Conservation (phyloP, 2,113 vertebrate genomes). For the Microtus ochrogaster region DNA sequence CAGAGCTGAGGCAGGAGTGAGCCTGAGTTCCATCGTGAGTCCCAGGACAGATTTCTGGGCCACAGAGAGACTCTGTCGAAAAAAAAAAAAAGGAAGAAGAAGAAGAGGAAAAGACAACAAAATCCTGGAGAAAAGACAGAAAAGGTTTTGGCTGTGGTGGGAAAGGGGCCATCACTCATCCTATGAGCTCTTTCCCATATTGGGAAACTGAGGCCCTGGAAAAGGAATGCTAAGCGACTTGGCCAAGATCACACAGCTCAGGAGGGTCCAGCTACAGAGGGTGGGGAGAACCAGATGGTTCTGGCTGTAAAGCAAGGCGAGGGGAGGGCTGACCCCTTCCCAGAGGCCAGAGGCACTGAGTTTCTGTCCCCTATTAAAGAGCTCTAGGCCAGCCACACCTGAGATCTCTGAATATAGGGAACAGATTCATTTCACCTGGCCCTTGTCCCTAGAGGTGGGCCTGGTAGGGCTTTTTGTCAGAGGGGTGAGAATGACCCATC, state of each 20-base stretch:
- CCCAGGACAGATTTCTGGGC: background rate
- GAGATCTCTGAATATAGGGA: background rate
- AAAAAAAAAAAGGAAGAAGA: background rate
- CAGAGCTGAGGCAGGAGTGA: background rate
- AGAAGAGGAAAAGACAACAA: background rate
- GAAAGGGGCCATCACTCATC: background rate
- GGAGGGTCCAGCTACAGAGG: background rate
- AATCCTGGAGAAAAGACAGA: background rate
- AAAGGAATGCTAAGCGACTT: background rate
- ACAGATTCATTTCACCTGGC: background rate
- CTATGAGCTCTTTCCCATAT: background rate
- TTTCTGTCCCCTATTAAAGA: background rate
- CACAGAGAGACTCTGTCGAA: background rate
- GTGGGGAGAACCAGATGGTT: background rate
- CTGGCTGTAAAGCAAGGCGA: background rate
- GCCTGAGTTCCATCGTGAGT: background rate
- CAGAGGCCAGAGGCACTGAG: background rate
- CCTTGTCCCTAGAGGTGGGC: background rate
- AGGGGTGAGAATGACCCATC: background rate
- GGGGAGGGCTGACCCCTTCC: background rate
- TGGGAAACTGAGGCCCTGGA: background rate
- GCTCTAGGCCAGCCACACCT: background rate
- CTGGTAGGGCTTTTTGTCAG: no score
- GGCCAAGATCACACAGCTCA: background rate
- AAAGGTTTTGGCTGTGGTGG: background rate